phyloP scores from a whole-genome alignment of 2,113 vertebrate genomes.

The Lycocorax pyrrhopterus region DNA sequence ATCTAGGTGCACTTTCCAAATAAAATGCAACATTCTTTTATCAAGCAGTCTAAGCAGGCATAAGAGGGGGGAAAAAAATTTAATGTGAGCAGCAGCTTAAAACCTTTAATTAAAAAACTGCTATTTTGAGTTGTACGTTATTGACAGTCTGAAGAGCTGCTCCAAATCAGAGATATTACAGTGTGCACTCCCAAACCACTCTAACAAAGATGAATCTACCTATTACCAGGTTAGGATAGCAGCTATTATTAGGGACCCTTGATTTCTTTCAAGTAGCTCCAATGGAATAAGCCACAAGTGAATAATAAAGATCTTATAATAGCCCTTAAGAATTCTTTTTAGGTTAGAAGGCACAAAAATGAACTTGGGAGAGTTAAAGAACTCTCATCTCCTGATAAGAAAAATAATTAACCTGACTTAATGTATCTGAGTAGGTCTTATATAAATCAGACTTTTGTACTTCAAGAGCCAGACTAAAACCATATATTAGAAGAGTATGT shows the following conservation, averaged over 20 bases:
- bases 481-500: constrained; percentile 61
- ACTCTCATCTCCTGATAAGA: constrained; percentile 74
- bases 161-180: constrained; percentile 71
- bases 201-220: constrained; percentile 73
- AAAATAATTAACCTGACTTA: constrained; percentile 82
- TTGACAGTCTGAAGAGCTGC: constrained; percentile 71
- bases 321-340: constrained; percentile 77
- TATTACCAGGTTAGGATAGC: constrained; percentile 73
- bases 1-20: constrained; percentile 7
- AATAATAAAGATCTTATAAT: constrained; percentile 84
- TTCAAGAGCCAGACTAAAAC: constrained; percentile 71
- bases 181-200: constrained; percentile 59
- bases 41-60: neutral
- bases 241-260: constrained; percentile 73
- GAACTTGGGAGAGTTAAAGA: constrained; percentile 75
- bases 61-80: neutral
- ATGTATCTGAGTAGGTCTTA: constrained; percentile 70
- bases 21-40: neutral
- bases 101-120: constrained; percentile 56
- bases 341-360: constrained; percentile 73
- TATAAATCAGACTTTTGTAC: constrained; percentile 75
- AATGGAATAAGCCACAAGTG: constrained; percentile 78
- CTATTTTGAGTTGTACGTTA: constrained; percentile 69
- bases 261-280: constrained; percentile 75
- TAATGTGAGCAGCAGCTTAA: constrained; percentile 18